Base-by-base conservation (phyloP, 2,888 invertebrate species). In the Drosophila rellima region DNA sequence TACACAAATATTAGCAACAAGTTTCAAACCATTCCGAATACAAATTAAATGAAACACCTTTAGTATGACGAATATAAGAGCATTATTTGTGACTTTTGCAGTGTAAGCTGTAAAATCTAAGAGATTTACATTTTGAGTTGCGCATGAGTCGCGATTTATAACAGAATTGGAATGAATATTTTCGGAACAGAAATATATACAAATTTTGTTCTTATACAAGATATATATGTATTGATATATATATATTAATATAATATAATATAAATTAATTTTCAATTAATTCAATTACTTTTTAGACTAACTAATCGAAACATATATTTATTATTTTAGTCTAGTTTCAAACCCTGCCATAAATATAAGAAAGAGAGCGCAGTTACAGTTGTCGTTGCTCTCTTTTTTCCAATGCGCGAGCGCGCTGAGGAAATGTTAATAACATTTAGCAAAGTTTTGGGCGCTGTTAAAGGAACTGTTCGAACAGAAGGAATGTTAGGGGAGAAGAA, bases 11-110 rank as follows among this genome's bases (percentile, higher is more conserved):
- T 55, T 42, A 74, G 70, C 75, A 75, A 75, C 75, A 75, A 75
- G 75, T 75, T 60, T 52, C n/a, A 31, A 10, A 42, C n/a, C 17
- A 61, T 26, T 78, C 79, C 79, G 76, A 76, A 79, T 33, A 45
- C 51, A 39, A 55, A 20, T 4, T 7, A 18, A 40, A 23, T 2
- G 7, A 13, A 6, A 4, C 5, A n/a, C 17, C n/a, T 7, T 3
- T 11, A 26, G 15, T 3, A 33, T 11, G 10, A 8, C 5, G 13
- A 42, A 7, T 51, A 57, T 5, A 74, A 64, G 70, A 57, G 60
- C n/a, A 17, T 23, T 37, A 10, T 4, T 10, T 37, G 6, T 8
- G 20, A 10, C n/a, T 2, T 7, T 17, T 13, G 6, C 5, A 23
- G 17, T 8, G 13, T 44, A 65, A 59, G 45, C 7, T 44, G 45